A percentile compares a stretch with the other conserved stretches of the same genome.
phyloP scores from a whole-genome alignment of 2,113 vertebrate species.

The Dromaius novaehollandiae region DNA sequence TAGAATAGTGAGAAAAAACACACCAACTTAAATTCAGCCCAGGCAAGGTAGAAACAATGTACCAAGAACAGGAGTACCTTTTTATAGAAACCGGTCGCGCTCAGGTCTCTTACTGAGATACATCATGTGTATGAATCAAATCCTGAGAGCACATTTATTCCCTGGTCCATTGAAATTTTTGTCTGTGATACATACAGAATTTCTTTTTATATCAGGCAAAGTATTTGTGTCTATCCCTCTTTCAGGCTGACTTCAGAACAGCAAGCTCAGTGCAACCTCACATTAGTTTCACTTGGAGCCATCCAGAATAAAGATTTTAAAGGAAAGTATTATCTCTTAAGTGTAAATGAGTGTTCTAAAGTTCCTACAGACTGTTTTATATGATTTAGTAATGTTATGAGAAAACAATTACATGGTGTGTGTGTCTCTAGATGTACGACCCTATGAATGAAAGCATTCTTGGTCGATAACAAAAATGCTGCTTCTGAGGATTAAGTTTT shows the following conservation, averaged over 20 bases:
- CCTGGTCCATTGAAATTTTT: background rate
- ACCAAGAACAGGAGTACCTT: background rate
- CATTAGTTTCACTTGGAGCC: background rate
- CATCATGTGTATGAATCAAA: background rate
- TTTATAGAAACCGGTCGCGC: background rate
- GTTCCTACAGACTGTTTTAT: background rate
- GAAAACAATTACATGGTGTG: background rate
- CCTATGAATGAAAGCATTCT: background rate
- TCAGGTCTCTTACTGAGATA: background rate
- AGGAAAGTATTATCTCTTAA: background rate
- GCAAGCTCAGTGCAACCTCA: background rate
- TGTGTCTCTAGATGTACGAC: background rate
- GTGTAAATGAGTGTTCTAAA: background rate
- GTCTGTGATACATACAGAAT: background rate
- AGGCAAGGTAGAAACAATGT: background rate
- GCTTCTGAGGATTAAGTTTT: background rate
- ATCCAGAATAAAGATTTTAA: background rate
- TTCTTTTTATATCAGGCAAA: background rate
- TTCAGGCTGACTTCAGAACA: background rate
- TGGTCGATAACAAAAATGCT: background rate
- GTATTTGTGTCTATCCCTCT: background rate
- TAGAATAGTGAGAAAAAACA: background rate
- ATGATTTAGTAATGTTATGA: background rate
- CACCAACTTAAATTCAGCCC: background rate
- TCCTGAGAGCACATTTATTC: background rate